phyloP scores from a whole-genome alignment of 2,113 vertebrate genomes.

The Oceanites oceanicus region DNA sequence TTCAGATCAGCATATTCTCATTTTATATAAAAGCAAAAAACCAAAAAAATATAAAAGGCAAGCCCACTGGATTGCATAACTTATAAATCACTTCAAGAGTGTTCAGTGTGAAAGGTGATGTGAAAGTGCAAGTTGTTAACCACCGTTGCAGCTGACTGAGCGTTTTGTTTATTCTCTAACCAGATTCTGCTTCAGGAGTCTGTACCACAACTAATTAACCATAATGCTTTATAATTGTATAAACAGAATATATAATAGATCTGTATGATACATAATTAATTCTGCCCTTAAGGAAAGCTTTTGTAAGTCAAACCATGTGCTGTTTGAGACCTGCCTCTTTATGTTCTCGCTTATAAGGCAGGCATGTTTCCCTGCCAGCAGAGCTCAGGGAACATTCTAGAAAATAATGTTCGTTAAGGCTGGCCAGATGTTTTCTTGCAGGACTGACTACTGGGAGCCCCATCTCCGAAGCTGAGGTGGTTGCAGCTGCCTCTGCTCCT shows the following conservation, averaged over 20 bases:
- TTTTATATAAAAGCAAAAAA: not conserved
- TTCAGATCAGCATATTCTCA: not conserved
- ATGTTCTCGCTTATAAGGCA: not conserved
- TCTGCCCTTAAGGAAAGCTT: conserved; percentile 58
- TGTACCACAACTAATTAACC: conserved; percentile 58
- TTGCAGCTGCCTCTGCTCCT: not conserved
- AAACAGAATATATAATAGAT: conserved; percentile 52
- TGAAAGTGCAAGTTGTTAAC: conserved; percentile 33
- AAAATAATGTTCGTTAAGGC: not conserved
- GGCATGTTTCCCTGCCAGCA: not conserved
- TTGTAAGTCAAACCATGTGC: conserved; percentile 16
- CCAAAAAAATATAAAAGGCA: not conserved
- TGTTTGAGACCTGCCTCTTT: conserved; percentile 11
- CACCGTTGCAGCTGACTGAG: not conserved
- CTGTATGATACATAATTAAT: conserved; percentile 46
- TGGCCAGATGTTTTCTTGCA: not conserved
- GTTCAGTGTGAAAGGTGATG: conserved; percentile 3
- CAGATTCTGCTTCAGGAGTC: conserved; percentile 30
- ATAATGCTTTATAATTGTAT: conserved; percentile 55
- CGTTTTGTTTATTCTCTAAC: conserved; percentile 25
- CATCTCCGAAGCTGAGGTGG: not conserved
- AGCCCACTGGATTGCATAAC: not conserved
- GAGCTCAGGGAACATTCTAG: conserved; percentile 10
- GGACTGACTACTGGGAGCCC: not conserved
- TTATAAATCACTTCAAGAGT: conserved; percentile 6